Evolutionary conservation across 23 tunicate species (phyloP).

Genomic region (Trididemnum clinides): DNA sequence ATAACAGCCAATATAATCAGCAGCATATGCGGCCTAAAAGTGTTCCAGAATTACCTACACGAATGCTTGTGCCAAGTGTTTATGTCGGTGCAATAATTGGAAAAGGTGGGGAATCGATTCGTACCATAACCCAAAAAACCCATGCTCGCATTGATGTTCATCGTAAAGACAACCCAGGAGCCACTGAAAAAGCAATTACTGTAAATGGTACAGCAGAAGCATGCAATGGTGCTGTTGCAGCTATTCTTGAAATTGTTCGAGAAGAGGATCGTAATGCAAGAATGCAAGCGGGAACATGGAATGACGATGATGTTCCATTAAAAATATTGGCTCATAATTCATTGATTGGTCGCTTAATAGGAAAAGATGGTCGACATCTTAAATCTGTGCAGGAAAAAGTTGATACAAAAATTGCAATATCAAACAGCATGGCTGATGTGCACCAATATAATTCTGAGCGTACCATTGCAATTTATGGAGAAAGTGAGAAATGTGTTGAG

Average conservation of each 20-base stretch:
- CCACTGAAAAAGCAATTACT: conserved; percentile 89
- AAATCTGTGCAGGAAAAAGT: conserved; percentile 88
- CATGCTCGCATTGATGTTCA: conserved; percentile 96
- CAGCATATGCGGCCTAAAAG: conserved; percentile 38
- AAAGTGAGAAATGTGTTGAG: conserved; percentile 69
- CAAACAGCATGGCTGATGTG: conserved; percentile 91
- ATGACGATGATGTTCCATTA: conserved; percentile 86
- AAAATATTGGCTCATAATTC: conserved; percentile 95
- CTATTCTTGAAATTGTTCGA: conserved; percentile 83
- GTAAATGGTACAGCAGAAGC: conserved; percentile 96
- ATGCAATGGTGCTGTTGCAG: conserved; percentile 78
- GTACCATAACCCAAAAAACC: conserved; percentile 84
- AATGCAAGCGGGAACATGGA: conserved; percentile 76
- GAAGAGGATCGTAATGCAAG: conserved; percentile 87
- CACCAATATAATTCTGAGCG: conserved; percentile 77
- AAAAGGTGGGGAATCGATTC: conserved; percentile 86
- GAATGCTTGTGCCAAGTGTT: conserved; percentile 92
- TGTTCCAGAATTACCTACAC: conserved; percentile 66
- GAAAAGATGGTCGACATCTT: conserved; percentile 93
- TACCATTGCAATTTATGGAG: conserved; percentile 94
- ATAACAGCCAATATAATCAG: conserved; percentile 35
- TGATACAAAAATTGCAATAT: conserved; percentile 78
- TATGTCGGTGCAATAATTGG: conserved; percentile 98
- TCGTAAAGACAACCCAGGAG: conserved; percentile 96
- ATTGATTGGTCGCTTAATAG: conserved; percentile 92